Evolutionary conservation across 2,113 vertebrate species (phyloP), one percentile per base, ranked within the genome.

Genomic region (Petroica traversi): DNA sequence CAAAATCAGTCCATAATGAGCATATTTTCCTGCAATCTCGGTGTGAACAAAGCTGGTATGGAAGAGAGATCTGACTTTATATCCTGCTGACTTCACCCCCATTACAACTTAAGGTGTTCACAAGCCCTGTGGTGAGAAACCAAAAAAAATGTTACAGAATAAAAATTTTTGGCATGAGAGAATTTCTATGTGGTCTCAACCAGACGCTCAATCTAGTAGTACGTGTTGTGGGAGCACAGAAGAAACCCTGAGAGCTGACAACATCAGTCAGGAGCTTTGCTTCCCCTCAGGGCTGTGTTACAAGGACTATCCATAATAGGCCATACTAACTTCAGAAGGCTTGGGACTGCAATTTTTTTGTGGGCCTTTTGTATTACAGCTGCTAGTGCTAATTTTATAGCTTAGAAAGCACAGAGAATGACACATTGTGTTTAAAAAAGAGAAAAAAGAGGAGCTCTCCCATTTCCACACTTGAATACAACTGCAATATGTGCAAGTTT

Each of bases 371-470:
- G 57, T 91, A 61, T 67, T 94, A 78, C 18, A 85, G 41, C 85
- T 93, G 69, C 54, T 78, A 85, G 88, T 75, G 77, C 66, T 88
- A 87, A 89, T 88, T 93, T 91, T 85, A 72, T 72, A 93, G 61
- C 45, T 89, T 81, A 64, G 81, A 51, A 78, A 89, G 58, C 62
- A 81, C 36, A 72, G n/a, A 78, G 64, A 67, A 84, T 62, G 43
- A 80, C 20, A 51, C 2, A 16, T 20, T 59, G 34, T 78, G n/a
- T 33, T 55, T 76, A 48, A 57, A 68, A 93, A 91, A 84, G 72
- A 80, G n/a, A 40, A 72, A 76, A 84, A 87, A 71, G 6, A 91
- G 46, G 43, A 89, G 34, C n/a, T 89, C 24, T 93, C 43, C 51
- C 25, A 89, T 91, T 93, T 51, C 57, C 11, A 43, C 31, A 40